These are phyloP conservation scores for Illadopsis cleaveri DNA, from an alignment of 2,113 vertebrate genomes.

Conservation along the genomic window DNA sequence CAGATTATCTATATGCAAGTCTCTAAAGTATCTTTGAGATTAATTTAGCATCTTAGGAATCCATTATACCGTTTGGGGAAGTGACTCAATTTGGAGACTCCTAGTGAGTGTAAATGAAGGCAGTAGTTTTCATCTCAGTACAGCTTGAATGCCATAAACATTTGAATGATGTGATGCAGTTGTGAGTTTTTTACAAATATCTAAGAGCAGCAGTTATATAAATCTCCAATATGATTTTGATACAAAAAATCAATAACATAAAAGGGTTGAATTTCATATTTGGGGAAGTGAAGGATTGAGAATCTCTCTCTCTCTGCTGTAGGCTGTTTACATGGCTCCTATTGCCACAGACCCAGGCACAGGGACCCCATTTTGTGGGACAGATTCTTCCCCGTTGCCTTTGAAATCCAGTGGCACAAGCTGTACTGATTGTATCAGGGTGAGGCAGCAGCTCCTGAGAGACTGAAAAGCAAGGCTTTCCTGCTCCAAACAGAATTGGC, in stretches of 20 bases:
- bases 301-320: background rate
- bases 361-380: background rate
- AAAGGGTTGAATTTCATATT: background rate
- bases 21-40: constrained; percentile 44
- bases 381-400: background rate
- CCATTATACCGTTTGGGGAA: constrained; percentile 49
- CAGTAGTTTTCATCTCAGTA: constrained; percentile 8
- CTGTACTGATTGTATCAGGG: background rate
- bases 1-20: constrained; percentile 49
- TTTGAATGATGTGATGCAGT: constrained; percentile 22
- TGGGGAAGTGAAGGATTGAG: background rate
- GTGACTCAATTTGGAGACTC: constrained; percentile 45
- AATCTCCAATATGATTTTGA: constrained; percentile 19
- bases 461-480: background rate
- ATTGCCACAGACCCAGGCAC: background rate
- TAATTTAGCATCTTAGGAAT: constrained; percentile 57
- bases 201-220: background rate
- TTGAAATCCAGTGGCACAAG: accelerated
- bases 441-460: background rate
- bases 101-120: constrained; percentile 28
- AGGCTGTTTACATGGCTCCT: background rate
- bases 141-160: background rate
- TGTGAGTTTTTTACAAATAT: constrained; percentile 23
- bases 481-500: background rate
- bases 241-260: background rate